These are phyloP conservation scores for Mellivora capensis DNA, from an alignment of 2,113 vertebrate species.

Conservation along the genomic window DNA sequence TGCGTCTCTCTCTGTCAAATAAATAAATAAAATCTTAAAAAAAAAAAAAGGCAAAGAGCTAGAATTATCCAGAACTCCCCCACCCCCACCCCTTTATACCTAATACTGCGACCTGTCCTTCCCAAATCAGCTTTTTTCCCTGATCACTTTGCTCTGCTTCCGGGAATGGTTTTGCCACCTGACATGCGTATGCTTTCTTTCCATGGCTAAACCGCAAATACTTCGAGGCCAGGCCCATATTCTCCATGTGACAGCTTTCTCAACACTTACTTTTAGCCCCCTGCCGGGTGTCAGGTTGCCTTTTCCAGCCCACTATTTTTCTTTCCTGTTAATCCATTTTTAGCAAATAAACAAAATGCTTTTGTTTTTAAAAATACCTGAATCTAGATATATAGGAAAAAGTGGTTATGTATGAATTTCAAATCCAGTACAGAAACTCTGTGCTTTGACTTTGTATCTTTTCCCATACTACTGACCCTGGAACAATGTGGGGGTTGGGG, in stretches of 20 bases:
- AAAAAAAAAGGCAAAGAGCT: background rate
- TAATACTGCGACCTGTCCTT: background rate
- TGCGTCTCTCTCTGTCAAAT: too few species aligned
- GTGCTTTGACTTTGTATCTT: background rate
- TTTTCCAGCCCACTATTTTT: background rate
- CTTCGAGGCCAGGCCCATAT: background rate
- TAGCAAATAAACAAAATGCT: background rate
- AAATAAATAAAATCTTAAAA: too few species aligned
- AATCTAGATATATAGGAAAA: background rate
- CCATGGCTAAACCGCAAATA: background rate
- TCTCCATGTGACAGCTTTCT: too few species aligned
- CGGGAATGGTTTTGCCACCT: too few species aligned
- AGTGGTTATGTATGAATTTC: background rate
- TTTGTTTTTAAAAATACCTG: background rate
- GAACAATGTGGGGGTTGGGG: background rate
- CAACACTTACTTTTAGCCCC: background rate
- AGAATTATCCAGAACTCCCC: too few species aligned
- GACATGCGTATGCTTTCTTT: accelerated
- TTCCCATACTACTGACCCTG: background rate
- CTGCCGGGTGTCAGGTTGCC: background rate
- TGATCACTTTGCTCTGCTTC: background rate
- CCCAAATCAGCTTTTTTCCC: background rate
- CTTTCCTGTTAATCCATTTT: background rate
- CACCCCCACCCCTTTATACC: background rate
- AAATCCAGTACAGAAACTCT: background rate